Evolutionary conservation across 2,797 vertebrate species (phyloP), one percentile per base, ranked within the genome.

Genomic region (Peromyscus melanophrys): DNA sequence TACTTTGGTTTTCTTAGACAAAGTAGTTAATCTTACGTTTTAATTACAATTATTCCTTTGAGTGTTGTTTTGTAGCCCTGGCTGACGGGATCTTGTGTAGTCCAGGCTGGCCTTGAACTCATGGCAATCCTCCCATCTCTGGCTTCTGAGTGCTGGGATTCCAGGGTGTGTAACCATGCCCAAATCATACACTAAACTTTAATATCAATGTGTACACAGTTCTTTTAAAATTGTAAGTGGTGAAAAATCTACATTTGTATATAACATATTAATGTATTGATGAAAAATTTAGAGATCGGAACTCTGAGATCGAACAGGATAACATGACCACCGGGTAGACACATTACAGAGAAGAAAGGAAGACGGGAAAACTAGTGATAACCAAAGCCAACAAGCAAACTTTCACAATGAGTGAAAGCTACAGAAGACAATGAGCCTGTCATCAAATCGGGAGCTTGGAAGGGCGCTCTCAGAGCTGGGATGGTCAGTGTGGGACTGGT

Each of bases 161-260:
- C 27, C 16, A 34, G 37, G 67, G 16, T 75, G 37, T 57, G 21
- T 23, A 31, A 77, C 31, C 31, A 78, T 49, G 52, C 27, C 31
- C 73, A 89, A 77, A 16, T 34, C 78, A 95, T 92, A 71, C 80
- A 43, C 52, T 81, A 63, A 61, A 59, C 92, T 96, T 96, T 87
- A 81, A 17, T 80, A 73, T 86, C 12, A 19, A n/a, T 49, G 17
- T 61, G 1, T 93, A 85, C 17, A 6, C 67, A 71, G 67, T 87
- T 92, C 37, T 94, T 81, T 91, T 81, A 76, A 86, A 91, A 77
- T 16, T n/a, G 8, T 49, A 67, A 85, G 19, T 21, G 14, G 19
- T 85, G 19, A 21, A 49, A 67, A 46, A 46, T 65, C 46, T 25
- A 85, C 4, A 7, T 46, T 49, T n/a, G 4, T 17, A 8, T n/a